Evolutionary conservation across 2,888 invertebrate species (phyloP), one percentile per base, ranked within the genome.

Genomic region (Heteromyza rotundicornis): DNA sequence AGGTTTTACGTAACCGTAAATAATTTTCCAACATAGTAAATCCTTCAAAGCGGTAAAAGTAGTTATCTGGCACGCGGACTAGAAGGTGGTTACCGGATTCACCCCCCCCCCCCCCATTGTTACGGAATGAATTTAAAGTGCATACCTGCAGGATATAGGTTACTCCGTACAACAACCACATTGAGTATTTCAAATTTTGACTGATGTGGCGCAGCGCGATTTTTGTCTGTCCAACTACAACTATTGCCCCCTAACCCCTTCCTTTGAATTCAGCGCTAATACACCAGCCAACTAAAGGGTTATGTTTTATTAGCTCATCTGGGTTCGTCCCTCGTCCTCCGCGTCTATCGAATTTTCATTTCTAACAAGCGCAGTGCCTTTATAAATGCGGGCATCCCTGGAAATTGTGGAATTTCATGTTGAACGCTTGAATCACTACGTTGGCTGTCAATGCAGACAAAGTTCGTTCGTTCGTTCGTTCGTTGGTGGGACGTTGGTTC

Each of bases 231-330:
- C 10, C 40, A 40, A 27, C 14, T n/a, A n/a, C 5, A n/a, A n/a
- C 14, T 14, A n/a, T 40, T n/a, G 40, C 7, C 32, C 7, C 32
- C 20, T 19, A 7, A 20, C 22, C 22, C 22, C 5, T 16, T 20
- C 19, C 12, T 20, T 20, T 19, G 50, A 17, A n/a, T n/a, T n/a
- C n/a, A n/a, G n/a, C n/a, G n/a, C n/a, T n/a, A n/a, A n/a, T n/a
- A n/a, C n/a, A n/a, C n/a, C n/a, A n/a, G n/a, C n/a, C n/a, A n/a
- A n/a, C n/a, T n/a, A n/a, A n/a, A 20, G 14, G 7, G 52, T 3
- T 40, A 44, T 55, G 55, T 40, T 55, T 55, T 55, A 55, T 55
- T 55, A 55, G 55, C 55, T 55, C n/a, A 40, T 10, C 40, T n/a
- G n/a, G n/a, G 40, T n/a, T 10, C 40, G 12, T 40, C 2, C 14